Evolutionary conservation across 2,113 vertebrate genomes (phyloP).

Genomic region (Mystacornis crossleyi): DNA sequence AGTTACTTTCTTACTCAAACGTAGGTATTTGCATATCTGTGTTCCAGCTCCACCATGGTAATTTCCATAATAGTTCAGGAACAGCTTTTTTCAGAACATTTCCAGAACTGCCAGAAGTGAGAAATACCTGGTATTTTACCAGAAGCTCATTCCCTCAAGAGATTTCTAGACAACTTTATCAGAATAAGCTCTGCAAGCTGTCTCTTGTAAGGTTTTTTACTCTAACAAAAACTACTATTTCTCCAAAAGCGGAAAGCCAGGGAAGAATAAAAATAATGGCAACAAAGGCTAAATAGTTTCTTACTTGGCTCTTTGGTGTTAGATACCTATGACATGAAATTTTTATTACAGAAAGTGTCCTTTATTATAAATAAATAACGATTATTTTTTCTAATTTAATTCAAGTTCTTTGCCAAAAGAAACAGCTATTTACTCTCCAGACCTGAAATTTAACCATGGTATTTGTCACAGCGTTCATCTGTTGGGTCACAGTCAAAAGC

Average conservation of each 20-base stretch:
- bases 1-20: neutral
- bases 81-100: conserved; percentile 7
- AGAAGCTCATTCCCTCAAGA: conserved; percentile 6
- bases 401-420: conserved; percentile 42
- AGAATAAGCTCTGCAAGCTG: neutral
- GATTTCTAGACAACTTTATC: neutral
- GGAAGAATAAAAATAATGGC: neutral
- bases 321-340: neutral
- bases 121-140: conserved; percentile 26
- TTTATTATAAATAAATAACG: conserved; percentile 46
- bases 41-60: neutral
- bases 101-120: conserved; percentile 16
- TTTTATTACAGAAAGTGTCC: conserved; percentile 39
- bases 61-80: neutral
- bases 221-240: neutral
- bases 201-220: neutral
- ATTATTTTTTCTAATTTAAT: conserved; percentile 43
- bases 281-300: neutral
- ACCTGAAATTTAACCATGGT: conserved; percentile 31
- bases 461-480: neutral
- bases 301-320: neutral
- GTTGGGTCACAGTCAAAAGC: neutral
- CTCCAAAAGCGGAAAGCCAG: neutral
- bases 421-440: conserved; percentile 43
- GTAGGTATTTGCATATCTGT: neutral